Conservation (phyloP, 1,140 invertebrate species). For the Hylyphantes graminicola region DNA sequence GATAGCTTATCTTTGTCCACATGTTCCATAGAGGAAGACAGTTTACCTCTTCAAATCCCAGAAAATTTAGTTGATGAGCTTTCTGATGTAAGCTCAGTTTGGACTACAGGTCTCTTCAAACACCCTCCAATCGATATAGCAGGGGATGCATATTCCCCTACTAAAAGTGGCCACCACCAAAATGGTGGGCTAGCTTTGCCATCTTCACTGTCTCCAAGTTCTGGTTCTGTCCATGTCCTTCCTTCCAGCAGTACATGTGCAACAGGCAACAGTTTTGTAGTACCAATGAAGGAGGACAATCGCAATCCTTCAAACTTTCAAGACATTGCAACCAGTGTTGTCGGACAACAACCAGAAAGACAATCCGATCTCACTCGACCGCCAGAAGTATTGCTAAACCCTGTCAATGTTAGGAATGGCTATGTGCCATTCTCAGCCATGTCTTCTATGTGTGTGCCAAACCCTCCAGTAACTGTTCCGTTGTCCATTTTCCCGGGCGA, state of each 20-base stretch:
- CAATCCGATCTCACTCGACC: not conserved
- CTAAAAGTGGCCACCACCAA: not conserved
- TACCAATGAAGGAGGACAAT: not conserved
- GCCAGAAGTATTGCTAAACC: constrained; percentile 27
- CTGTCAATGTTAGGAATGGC: constrained; percentile 13
- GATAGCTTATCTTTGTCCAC: not conserved
- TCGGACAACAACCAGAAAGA: constrained; percentile 3
- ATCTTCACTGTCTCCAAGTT: not conserved
- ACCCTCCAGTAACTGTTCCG: constrained; percentile 1
- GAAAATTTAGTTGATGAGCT: constrained; percentile 2
- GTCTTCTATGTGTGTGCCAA: not conserved
- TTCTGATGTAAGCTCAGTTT: not conserved
- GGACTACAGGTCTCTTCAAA: not conserved
- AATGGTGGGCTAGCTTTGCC: not conserved
- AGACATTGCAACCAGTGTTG: not conserved
- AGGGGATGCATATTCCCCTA: not conserved
- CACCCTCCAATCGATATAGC: not conserved
- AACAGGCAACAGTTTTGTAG: not conserved
- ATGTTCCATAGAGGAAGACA: constrained; percentile 1
- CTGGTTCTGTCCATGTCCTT: not conserved
- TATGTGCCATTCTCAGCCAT: constrained; percentile 51
- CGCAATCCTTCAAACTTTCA: not conserved
- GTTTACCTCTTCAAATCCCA: not conserved
- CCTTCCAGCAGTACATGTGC: not conserved
- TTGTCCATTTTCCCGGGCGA: constrained; percentile 36